phyloP scores from a whole-genome alignment of 2,113 vertebrate genomes.

The Paraplagusia blochii region DNA sequence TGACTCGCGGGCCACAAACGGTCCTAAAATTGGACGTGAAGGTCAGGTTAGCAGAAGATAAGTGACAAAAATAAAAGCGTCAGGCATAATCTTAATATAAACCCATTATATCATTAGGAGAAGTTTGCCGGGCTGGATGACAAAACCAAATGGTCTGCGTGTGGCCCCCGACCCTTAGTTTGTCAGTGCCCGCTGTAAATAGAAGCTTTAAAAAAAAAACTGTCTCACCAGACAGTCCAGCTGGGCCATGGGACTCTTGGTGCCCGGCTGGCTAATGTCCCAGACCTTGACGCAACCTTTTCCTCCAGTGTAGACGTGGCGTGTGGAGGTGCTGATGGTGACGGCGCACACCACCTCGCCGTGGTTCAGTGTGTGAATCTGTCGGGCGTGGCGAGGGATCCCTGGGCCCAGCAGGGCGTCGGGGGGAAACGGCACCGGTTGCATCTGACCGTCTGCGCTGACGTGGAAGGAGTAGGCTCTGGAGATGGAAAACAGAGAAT shows the following conservation, averaged over 20 bases:
- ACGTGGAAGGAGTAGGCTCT: slow-evolving; percentile 87
- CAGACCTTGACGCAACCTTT: slow-evolving; percentile 92
- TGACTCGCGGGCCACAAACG: too few species aligned
- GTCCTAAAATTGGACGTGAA: too few species aligned
- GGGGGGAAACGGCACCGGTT: slow-evolving; percentile 86
- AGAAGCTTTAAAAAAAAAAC: background rate
- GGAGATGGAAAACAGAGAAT: slow-evolving; percentile 5
- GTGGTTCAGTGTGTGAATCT: slow-evolving; percentile 85
- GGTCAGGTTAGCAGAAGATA: too few species aligned
- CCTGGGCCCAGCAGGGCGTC: slow-evolving; percentile 82
- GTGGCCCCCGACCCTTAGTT: too few species aligned
- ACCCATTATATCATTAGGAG: too few species aligned
- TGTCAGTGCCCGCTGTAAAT: too few species aligned
- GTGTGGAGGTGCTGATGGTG: slow-evolving; percentile 88
- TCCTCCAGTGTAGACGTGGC: slow-evolving; percentile 87
- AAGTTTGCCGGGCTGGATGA: too few species aligned
- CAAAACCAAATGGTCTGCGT: too few species aligned
- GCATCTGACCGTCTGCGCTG: slow-evolving; percentile 90
- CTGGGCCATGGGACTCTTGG: slow-evolving; percentile 87
- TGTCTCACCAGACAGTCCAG: slow-evolving; percentile 82
- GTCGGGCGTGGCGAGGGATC: slow-evolving; percentile 82
- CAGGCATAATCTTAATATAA: too few species aligned
- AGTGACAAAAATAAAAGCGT: too few species aligned
- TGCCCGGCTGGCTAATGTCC: slow-evolving; percentile 88
- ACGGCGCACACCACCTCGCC: slow-evolving; percentile 90